These are phyloP conservation scores for Poecilia latipinna DNA, from an alignment of 2,113 vertebrate genomes.

Conservation along the genomic window DNA sequence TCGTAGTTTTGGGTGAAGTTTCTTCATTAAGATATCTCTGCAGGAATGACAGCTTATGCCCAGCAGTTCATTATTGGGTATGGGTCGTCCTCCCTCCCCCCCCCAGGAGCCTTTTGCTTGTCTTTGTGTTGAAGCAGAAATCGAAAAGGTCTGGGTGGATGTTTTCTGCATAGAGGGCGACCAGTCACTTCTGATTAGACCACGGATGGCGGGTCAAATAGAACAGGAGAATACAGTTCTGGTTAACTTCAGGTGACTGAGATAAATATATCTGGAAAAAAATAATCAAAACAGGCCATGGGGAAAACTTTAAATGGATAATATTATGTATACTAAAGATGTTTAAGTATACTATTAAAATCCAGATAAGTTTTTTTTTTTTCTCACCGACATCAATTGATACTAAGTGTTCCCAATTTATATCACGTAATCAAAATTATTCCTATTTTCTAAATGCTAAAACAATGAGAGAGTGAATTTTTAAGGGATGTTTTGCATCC, in stretches of 20 bases:
- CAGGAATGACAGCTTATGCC: conserved; percentile 71
- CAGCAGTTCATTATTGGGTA: conserved; percentile 70
- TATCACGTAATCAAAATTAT: too few species aligned
- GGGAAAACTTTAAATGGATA: conserved; percentile 14
- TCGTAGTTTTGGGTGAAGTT: conserved; percentile 27
- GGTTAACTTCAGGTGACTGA: conserved; percentile 34
- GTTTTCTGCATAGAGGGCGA: conserved; percentile 70
- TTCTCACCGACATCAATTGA: too few species aligned
- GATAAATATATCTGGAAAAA: conserved; percentile 11
- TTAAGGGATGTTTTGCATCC: too few species aligned
- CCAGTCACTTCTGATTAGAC: conserved; percentile 79
- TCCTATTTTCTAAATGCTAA: too few species aligned
- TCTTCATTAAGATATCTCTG: conserved; percentile 48
- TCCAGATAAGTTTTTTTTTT: too few species aligned
- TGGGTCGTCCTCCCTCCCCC: conserved; percentile 48
- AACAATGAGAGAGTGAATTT: too few species aligned
- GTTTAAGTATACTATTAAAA: too few species aligned
- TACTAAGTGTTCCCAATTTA: too few species aligned
- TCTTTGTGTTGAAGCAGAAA: conserved; percentile 57
- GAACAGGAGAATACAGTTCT: conserved; percentile 63
- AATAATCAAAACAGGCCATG: conserved; percentile 22
- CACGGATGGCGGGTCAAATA: conserved; percentile 78
- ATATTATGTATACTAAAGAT: conserved; percentile 1
- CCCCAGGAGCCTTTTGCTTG: conserved; percentile 65
- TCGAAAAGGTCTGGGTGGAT: conserved; percentile 69